Conservation (phyloP, 2,888 invertebrate species). For the Dasypogon diadema region DNA sequence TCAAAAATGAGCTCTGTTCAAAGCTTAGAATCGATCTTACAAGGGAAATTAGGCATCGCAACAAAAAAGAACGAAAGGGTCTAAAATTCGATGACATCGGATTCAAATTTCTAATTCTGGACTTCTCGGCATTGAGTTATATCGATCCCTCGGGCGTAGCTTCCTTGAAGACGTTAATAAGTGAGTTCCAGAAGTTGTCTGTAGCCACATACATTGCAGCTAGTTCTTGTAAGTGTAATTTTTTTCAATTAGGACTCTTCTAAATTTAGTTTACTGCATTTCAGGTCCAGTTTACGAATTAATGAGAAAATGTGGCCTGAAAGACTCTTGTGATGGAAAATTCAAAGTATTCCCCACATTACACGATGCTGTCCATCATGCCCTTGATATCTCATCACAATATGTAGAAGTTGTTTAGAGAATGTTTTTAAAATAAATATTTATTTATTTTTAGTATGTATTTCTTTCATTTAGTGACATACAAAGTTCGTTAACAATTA, state of each 20-base stretch:
- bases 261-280: background rate
- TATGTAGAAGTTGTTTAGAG: background rate
- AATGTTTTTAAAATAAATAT: no score
- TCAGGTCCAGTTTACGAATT: constrained; percentile 65
- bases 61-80: constrained; percentile 35
- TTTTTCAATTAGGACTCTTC: background rate
- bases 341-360: constrained; percentile 61
- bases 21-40: constrained; percentile 56
- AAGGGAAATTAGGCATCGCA: constrained; percentile 52
- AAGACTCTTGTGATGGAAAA: constrained; percentile 63
- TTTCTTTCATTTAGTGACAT: no score
- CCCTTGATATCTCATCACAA: constrained; percentile 1
- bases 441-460: no score
- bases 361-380: constrained; percentile 58
- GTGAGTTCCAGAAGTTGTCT: constrained; percentile 70
- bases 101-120: constrained; percentile 69
- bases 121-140: constrained; percentile 72
- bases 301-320: constrained; percentile 65
- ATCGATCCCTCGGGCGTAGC: constrained; percentile 73
- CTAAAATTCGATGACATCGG: constrained; percentile 50
- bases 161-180: constrained; percentile 68
- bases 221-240: constrained; percentile 65
- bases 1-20: constrained; percentile 60
- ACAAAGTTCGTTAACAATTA: no score
- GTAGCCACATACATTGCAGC: constrained; percentile 70